Percentiles rank a stretch among this genome's conserved stretches.
These are phyloP conservation scores for Psittacus erithacus DNA, from an alignment of 2,113 vertebrate genomes.

Conservation along the genomic window DNA sequence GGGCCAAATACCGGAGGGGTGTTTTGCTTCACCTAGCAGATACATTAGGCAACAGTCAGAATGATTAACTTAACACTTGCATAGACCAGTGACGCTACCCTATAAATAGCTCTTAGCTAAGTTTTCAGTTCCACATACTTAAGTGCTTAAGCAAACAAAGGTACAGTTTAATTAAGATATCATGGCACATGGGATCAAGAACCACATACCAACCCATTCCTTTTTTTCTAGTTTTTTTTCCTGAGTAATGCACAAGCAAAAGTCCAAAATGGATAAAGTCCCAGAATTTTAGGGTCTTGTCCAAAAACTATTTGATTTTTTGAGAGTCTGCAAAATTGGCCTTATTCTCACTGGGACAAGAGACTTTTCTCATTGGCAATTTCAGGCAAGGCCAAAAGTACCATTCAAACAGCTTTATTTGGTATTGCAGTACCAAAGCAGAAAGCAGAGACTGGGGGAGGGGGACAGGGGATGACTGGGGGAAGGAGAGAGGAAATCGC, in stretches of 20 bases:
- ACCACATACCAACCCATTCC: neutral
- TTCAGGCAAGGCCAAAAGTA: neutral
- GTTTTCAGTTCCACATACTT: neutral
- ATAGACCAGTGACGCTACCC: neutral
- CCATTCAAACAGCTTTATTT: neutral
- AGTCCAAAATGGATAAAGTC: neutral
- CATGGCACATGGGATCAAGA: neutral
- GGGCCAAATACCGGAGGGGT: neutral
- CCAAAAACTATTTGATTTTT: neutral
- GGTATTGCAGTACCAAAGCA: neutral
- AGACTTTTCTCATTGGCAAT: neutral
- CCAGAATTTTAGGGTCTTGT: neutral
- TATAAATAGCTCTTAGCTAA: neutral
- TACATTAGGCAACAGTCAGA: neutral
- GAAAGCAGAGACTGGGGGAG: neutral
- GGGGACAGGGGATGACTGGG: neutral
- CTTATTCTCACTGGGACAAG: neutral
- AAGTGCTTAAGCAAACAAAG: neutral
- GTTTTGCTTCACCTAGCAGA: neutral
- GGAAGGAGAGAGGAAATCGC: neutral
- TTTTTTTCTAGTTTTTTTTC: neutral
- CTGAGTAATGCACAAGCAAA: neutral
- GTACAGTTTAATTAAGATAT: neutral
- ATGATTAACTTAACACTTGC: neutral
- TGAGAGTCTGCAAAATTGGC: neutral